Base-by-base conservation (phyloP, 2,797 vertebrate species). In the Linurgus olivaceus region DNA sequence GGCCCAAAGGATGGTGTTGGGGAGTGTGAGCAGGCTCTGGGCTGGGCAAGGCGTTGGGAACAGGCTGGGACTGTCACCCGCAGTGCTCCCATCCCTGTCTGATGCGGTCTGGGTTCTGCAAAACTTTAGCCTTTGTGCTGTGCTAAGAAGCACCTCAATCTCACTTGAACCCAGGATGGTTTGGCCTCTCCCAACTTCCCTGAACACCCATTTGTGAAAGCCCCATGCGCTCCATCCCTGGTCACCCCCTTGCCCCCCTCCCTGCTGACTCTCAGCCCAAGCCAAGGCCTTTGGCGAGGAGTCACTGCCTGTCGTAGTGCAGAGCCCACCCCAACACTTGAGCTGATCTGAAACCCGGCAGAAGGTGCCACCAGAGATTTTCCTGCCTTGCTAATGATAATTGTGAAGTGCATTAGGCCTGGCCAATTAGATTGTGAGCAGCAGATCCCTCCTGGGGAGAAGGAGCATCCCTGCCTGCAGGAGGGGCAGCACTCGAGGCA, bases 361-460 rank as follows among this genome's bases (percentile, higher is more conserved):
- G 86, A 96, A 92, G 83, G 62, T 76, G 76, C 93, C 71, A 16
- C 59, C 63, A 85, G 45, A 94, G 71, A 38, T 90, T 86, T 87
- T 90, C 94, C 83, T 79, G 2, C 73, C 82, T 88, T 44, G 70
- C 52, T 94, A 14, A 82, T 72, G 54, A n/a, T 44, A 77, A 71
- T 42, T 82, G 81, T 74, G 88, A 7, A 6, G 74, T 65, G 86
- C 68, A 23, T 94, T 91, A 89, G 91, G 35, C 47, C 68, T 1
- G 5, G 86, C 38, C 94, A 84, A 87, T 94, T 40, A 81, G 47
- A 92, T 82, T 72, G 89, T 38, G 45, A 82, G 78, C 66, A 83
- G 70, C 51, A 61, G 18, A 51, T 76, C 45, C 31, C 35, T 92
- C 19, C 59, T 2, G 6, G 70, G 44, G 23, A 73, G 31, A 40